Conservation (phyloP, 2,888 invertebrate genomes). For the Abrostola triplasia region DNA sequence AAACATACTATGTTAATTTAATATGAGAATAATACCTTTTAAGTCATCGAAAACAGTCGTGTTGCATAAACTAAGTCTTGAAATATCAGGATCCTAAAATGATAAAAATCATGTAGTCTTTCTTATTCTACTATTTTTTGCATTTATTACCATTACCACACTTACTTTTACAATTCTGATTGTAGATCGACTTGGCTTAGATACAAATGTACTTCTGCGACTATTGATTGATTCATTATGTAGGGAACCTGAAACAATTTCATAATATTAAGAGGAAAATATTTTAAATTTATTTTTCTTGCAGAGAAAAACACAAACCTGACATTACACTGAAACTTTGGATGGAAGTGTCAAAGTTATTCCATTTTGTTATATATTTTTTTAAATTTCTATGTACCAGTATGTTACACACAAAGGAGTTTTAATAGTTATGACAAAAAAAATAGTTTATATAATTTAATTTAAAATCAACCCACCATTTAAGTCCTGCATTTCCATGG, state of each 20-base stretch:
- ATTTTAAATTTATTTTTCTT: conserved; percentile 30
- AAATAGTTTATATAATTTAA: not conserved
- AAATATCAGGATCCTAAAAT: conserved; percentile 77
- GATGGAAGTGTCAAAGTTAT: conserved; percentile 77
- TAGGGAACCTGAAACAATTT: conserved; percentile 76
- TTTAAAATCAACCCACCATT: conserved; percentile 49
- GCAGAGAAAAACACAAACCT: conserved; percentile 73
- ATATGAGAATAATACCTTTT: conserved; percentile 65
- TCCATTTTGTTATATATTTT: conserved; percentile 48
- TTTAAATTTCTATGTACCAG: conserved; percentile 44
- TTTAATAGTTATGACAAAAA: not conserved
- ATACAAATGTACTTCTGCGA: conserved; percentile 81
- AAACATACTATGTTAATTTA: not conserved
- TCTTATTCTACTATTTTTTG: conserved; percentile 9
- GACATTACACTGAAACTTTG: conserved; percentile 88
- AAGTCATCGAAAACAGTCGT: conserved; percentile 75
- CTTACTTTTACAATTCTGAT: conserved; percentile 82
- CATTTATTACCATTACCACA: conserved; percentile 15
- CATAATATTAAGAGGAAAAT: conserved; percentile 20
- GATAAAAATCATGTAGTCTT: conserved; percentile 10
- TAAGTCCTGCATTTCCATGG: conserved; percentile 85
- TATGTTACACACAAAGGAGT: conserved; percentile 21
- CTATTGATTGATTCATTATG: conserved; percentile 84
- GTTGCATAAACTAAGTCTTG: conserved; percentile 72
- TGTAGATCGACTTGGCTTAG: conserved; percentile 80